Percentiles rank a stretch among this genome's conserved stretches.
Evolutionary conservation across 2,888 invertebrate genomes (phyloP).

Genomic region (Copidosoma aretas): DNA sequence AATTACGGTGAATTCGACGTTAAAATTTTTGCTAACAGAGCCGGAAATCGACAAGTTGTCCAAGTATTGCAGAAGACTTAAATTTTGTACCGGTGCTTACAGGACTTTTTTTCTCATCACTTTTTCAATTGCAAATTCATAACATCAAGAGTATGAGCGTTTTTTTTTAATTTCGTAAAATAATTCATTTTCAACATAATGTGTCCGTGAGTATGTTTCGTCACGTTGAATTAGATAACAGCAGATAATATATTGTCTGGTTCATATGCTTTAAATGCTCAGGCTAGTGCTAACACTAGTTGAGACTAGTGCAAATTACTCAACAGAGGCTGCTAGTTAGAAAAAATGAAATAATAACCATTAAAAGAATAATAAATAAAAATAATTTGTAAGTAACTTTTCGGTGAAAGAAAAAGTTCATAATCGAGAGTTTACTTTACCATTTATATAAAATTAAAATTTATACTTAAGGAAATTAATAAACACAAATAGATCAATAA

Average conservation of each 20-base stretch:
- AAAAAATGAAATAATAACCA: slow-evolving; percentile 44
- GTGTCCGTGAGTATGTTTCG: slow-evolving; percentile 3
- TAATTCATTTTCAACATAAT: neutral
- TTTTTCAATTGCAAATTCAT: too few relatives aligned
- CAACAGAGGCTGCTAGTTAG: slow-evolving; percentile 59
- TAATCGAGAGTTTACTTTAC: slow-evolving; percentile 10
- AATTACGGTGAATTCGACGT: too few relatives aligned
- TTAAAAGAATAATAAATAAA: slow-evolving; percentile 39
- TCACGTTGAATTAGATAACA: slow-evolving; percentile 9
- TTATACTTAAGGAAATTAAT: neutral
- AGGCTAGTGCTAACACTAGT: slow-evolving; percentile 58
- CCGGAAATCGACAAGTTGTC: too few relatives aligned
- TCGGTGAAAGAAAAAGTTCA: slow-evolving; percentile 14
- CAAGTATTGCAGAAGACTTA: too few relatives aligned
- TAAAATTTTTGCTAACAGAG: too few relatives aligned
- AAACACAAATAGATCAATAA: slow-evolving; percentile 16
- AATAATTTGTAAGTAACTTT: slow-evolving; percentile 25
- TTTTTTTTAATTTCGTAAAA: too few relatives aligned
- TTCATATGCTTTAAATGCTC: slow-evolving; percentile 53
- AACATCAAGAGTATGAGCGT: too few relatives aligned
- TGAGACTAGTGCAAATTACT: slow-evolving; percentile 57
- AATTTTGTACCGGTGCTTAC: too few relatives aligned
- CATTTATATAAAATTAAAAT: slow-evolving; percentile 19
- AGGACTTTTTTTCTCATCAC: too few relatives aligned
- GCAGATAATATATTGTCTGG: slow-evolving; percentile 31